Percentiles rank a stretch among this genome's conserved stretches.
Conservation (phyloP, 1,140 invertebrate species). For the Ooceraea biroi region DNA sequence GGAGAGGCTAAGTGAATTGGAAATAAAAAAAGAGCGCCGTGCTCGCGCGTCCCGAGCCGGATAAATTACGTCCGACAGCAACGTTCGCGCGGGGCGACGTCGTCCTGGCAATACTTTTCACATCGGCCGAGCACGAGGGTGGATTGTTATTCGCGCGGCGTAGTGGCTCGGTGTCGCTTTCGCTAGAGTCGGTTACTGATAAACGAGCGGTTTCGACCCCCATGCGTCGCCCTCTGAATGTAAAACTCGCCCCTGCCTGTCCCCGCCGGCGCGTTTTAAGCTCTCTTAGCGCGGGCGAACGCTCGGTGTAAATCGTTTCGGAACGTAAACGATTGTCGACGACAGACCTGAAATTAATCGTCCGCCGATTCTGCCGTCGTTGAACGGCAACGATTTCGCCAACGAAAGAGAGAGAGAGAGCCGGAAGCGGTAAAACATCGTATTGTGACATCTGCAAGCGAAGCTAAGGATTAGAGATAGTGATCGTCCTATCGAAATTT, state of each 20-base stretch:
- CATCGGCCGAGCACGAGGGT: conserved; percentile 37
- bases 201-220: conserved; percentile 84
- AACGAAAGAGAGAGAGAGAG: neutral
- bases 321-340: conserved; percentile 81
- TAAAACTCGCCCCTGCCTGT: conserved; percentile 81
- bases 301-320: conserved; percentile 80
- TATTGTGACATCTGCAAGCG: neutral
- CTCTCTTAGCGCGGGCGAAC: conserved; percentile 65
- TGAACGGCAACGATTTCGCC: conserved; percentile 14
- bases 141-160: conserved; percentile 85
- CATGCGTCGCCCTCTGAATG: conserved; percentile 76
- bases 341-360: conserved; percentile 78
- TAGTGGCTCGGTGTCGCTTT: conserved; percentile 85
- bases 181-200: conserved; percentile 85
- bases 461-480: neutral
- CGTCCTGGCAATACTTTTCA: conserved; percentile 79
- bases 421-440: neutral
- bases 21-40: conserved; percentile 78
- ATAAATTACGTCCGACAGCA: conserved; percentile 76
- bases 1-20: conserved; percentile 81
- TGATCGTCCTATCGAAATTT: too few species aligned
- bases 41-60: conserved; percentile 43
- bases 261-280: conserved; percentile 70
- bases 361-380: conserved; percentile 59
- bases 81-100: conserved; percentile 39